These are phyloP conservation scores for Harpegnathos saltator DNA, from an alignment of 1,140 invertebrate species.

Conservation along the genomic window DNA sequence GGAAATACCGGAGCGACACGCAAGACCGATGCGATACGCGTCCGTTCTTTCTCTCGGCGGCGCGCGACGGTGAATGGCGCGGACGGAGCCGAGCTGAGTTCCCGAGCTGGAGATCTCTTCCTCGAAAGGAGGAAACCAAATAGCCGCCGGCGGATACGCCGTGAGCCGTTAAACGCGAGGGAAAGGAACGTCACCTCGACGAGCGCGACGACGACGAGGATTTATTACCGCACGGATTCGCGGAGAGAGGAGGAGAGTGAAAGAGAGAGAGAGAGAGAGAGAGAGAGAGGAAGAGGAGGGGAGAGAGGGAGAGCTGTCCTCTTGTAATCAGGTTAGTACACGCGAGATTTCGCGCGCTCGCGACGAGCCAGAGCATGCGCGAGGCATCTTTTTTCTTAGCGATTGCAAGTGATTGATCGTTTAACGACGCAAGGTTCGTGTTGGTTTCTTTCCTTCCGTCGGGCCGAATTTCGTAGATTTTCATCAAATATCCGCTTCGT, in stretches of 20 bases:
- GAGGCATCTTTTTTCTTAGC: no score
- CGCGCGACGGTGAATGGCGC: conserved; percentile 16
- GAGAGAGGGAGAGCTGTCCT: background rate
- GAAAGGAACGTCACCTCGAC: conserved; percentile 38
- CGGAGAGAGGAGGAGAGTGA: no score
- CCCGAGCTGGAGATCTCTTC: conserved; percentile 34
- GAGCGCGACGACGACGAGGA: background rate
- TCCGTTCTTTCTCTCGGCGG: conserved; percentile 13
- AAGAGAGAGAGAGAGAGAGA: no score
- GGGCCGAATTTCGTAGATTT: no score
- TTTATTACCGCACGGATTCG: conserved; percentile 42
- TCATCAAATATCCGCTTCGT: no score
- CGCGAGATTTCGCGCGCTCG: background rate
- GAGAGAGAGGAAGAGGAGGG: no score
- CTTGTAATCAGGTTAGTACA: conserved; percentile 3
- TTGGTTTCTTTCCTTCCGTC: no score
- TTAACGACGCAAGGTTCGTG: no score
- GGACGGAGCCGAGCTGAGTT: no score
- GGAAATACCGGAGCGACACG: conserved; percentile 48
- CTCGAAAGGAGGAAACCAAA: conserved; percentile 10
- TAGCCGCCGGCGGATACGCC: background rate
- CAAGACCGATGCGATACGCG: conserved; percentile 47
- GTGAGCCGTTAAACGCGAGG: conserved; percentile 22
- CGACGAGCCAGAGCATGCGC: no score
- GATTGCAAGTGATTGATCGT: no score